phyloP scores from a whole-genome alignment of 2,113 vertebrate species.

The Dromas ardeola region DNA sequence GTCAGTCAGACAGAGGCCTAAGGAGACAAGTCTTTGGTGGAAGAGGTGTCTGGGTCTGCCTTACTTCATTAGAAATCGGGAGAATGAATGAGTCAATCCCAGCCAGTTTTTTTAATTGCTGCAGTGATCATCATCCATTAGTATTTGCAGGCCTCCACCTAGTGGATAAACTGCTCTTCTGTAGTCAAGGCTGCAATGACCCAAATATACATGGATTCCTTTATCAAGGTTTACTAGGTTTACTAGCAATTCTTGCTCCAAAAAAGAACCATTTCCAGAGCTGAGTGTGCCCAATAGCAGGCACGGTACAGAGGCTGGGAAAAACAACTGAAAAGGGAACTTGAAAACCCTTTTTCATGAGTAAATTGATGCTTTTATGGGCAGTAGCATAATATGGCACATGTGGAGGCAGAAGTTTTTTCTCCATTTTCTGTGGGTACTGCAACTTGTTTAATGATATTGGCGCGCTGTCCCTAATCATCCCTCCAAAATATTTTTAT shows the following conservation, averaged over 20 bases:
- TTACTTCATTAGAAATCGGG: neutral
- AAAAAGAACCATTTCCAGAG: neutral
- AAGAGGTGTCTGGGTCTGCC: neutral
- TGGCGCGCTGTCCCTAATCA: neutral
- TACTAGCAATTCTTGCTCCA: neutral
- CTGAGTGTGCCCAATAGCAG: neutral
- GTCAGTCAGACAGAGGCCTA: neutral
- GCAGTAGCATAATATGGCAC: neutral
- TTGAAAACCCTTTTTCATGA: neutral
- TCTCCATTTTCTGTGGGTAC: neutral
- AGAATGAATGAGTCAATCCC: neutral
- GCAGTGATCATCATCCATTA: neutral
- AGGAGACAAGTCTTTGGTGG: neutral
- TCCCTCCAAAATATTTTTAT: neutral
- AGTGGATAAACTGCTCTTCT: slow-evolving; percentile 17
- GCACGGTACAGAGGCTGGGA: neutral
- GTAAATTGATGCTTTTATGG: neutral
- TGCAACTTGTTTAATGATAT: neutral
- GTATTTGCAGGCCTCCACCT: slow-evolving; percentile 42
- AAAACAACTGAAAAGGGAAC: neutral
- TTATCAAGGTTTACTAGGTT: neutral
- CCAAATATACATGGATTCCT: neutral
- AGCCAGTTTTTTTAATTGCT: neutral
- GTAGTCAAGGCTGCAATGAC: neutral
- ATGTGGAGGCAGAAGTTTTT: neutral